Percentiles rank a stretch among this genome's conserved stretches.
Evolutionary conservation across 2,888 invertebrate genomes (phyloP).

Genomic region (Platycheirus albimanus): DNA sequence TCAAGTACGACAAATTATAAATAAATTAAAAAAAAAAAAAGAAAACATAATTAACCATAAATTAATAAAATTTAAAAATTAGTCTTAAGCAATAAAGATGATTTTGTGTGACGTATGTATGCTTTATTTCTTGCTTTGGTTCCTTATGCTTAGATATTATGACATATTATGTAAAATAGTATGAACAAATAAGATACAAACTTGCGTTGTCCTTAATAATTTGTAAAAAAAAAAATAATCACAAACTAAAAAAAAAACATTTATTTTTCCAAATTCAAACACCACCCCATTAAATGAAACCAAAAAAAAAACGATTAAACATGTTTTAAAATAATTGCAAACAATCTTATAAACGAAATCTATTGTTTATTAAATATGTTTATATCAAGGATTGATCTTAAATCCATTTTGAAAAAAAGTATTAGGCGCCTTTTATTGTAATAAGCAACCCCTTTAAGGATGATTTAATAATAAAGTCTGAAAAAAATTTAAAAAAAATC

Average conservation of each 20-base stretch:
- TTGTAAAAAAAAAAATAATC: slow-evolving; percentile 31
- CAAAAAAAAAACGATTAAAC: slow-evolving; percentile 6
- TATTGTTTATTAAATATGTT: slow-evolving; percentile 51
- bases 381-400: slow-evolving; percentile 45
- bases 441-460: slow-evolving; percentile 73
- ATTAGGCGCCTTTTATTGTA: slow-evolving; percentile 73
- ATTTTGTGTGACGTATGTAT: slow-evolving; percentile 61
- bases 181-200: slow-evolving; percentile 33
- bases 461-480: slow-evolving; percentile 74
- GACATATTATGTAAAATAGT: slow-evolving; percentile 58
- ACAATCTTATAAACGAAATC: slow-evolving; percentile 35
- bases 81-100: slow-evolving; percentile 51
- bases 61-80: slow-evolving; percentile 46
- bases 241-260: slow-evolving; percentile 8
- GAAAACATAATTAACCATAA: slow-evolving; percentile 52
- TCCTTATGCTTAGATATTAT: slow-evolving; percentile 61
- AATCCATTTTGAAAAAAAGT: slow-evolving; percentile 59
- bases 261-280: slow-evolving; percentile 50
- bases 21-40: slow-evolving; percentile 23
- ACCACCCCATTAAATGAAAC: slow-evolving; percentile 23
- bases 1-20: slow-evolving; percentile 38
- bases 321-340: slow-evolving; percentile 26
- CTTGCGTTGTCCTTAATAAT: slow-evolving; percentile 36
- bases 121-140: slow-evolving; percentile 63
- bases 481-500: slow-evolving; percentile 37